phyloP scores from a whole-genome alignment of 1,140 invertebrate genomes.

The Diachasma alloeum region DNA sequence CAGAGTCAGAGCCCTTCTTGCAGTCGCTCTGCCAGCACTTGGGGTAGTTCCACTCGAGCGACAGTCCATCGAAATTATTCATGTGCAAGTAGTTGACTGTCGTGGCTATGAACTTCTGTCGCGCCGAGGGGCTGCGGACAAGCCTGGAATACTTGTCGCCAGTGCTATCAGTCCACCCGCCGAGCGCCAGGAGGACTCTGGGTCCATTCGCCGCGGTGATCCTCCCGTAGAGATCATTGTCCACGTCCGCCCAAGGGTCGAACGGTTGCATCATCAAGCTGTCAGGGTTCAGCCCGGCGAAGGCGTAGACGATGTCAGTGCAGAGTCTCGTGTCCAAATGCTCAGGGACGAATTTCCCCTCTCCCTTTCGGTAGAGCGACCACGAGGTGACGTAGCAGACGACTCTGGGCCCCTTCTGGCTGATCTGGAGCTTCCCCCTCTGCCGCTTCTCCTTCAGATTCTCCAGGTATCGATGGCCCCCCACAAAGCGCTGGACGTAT shows the following conservation, averaged over 20 bases:
- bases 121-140: slow-evolving; percentile 70
- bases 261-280: slow-evolving; percentile 78
- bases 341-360: slow-evolving; percentile 87
- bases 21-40: slow-evolving; percentile 92
- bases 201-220: slow-evolving; percentile 71
- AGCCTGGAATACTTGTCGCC: slow-evolving; percentile 85
- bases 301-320: slow-evolving; percentile 89
- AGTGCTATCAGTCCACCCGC: slow-evolving; percentile 90
- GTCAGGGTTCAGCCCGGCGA: slow-evolving; percentile 83
- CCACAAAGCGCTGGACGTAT: slow-evolving; percentile 33
- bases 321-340: slow-evolving; percentile 82
- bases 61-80: slow-evolving; percentile 82
- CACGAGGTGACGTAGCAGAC: slow-evolving; percentile 91
- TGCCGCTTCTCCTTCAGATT: slow-evolving; percentile 40
- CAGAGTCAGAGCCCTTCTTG: slow-evolving; percentile 77
- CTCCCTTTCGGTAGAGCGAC: slow-evolving; percentile 84
- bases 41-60: slow-evolving; percentile 92
- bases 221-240: slow-evolving; percentile 80
- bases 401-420: slow-evolving; percentile 65
- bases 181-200: slow-evolving; percentile 80
- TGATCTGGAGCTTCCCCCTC: slow-evolving; percentile 41
- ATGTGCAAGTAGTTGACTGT: slow-evolving; percentile 74
- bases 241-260: slow-evolving; percentile 86
- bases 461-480: background rate
- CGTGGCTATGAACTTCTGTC: slow-evolving; percentile 75